Percentiles rank a stretch among this genome's conserved stretches.
Conservation (phyloP, 2,797 vertebrate species). For the Karalla daura region DNA sequence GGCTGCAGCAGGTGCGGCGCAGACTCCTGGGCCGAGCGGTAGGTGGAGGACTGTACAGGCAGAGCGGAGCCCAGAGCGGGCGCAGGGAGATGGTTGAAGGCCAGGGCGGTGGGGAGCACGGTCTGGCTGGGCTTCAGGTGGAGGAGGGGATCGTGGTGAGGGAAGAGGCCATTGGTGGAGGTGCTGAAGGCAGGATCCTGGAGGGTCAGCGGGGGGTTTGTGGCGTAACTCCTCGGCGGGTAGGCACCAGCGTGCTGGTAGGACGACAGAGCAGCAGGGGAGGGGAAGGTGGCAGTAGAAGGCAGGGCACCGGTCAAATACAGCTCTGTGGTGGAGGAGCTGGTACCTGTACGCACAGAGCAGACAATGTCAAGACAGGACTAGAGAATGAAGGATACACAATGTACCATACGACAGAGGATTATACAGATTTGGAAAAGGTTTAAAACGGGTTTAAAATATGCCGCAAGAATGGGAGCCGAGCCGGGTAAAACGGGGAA, state of each 20-base stretch:
- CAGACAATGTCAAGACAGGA: neutral
- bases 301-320: conserved; percentile 96
- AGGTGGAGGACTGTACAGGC: conserved; percentile 97
- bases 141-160: conserved; percentile 90
- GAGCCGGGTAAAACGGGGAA: conserved; percentile 12
- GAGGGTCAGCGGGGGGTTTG: conserved; percentile 90
- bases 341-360: conserved; percentile 85
- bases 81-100: conserved; percentile 92
- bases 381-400: too few relatives aligned
- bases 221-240: conserved; percentile 90
- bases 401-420: too few relatives aligned
- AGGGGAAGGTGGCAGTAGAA: conserved; percentile 93
- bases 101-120: conserved; percentile 89
- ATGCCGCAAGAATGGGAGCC: too few relatives aligned
- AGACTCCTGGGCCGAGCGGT: conserved; percentile 99
- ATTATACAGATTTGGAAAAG: too few relatives aligned
- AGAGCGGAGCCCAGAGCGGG: conserved; percentile 88
- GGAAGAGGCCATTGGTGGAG: conserved; percentile 93
- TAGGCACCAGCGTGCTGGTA: conserved; percentile 95
- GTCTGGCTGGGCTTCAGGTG: conserved; percentile 94
- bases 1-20: conserved; percentile 97
- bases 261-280: conserved; percentile 89
- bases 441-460: too few relatives aligned
- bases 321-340: conserved; percentile 92
- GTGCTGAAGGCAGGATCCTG: conserved; percentile 93